A percentile compares a stretch with the other conserved stretches of the same genome.
Evolutionary conservation across 2,113 vertebrate species (phyloP).

Genomic region (Hucho hucho): DNA sequence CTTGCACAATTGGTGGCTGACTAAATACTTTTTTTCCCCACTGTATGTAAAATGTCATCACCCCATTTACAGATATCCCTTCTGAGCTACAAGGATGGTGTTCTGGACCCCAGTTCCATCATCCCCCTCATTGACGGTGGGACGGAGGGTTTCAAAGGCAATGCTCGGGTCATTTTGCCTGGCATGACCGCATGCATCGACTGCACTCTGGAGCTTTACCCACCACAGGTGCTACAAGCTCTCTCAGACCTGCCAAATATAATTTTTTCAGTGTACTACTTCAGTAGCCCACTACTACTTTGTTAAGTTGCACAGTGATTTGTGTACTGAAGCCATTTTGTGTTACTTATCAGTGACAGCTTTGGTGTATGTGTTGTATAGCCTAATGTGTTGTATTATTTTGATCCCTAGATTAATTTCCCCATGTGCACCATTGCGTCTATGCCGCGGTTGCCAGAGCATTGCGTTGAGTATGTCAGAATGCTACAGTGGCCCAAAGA

Average conservation of each 20-base stretch:
- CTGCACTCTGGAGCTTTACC: constrained; percentile 94
- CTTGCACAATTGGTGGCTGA: no score
- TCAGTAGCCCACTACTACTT: neutral
- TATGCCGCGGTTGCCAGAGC: constrained; percentile 95
- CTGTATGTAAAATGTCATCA: neutral
- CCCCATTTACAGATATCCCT: constrained; percentile 73
- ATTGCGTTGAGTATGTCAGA: constrained; percentile 93
- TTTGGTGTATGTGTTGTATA: neutral
- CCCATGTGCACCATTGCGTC: constrained; percentile 98
- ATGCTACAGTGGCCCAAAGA: constrained; percentile 97
- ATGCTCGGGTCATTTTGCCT: constrained; percentile 92
- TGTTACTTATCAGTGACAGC: neutral
- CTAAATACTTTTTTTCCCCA: no score
- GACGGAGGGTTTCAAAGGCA: constrained; percentile 98
- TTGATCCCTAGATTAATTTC: constrained; percentile 86
- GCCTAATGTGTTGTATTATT: constrained; percentile 16
- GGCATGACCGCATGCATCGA: constrained; percentile 97
- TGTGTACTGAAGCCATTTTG: neutral
- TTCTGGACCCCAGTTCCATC: constrained; percentile 90
- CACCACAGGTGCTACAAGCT: constrained; percentile 84
- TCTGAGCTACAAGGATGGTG: constrained; percentile 89
- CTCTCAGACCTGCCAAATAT: neutral
- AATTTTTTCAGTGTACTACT: neutral
- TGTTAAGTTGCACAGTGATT: neutral
- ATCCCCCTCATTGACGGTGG: constrained; percentile 96